Evolutionary conservation across 2,113 vertebrate genomes (phyloP).

Genomic region (Chrysemys picta): DNA sequence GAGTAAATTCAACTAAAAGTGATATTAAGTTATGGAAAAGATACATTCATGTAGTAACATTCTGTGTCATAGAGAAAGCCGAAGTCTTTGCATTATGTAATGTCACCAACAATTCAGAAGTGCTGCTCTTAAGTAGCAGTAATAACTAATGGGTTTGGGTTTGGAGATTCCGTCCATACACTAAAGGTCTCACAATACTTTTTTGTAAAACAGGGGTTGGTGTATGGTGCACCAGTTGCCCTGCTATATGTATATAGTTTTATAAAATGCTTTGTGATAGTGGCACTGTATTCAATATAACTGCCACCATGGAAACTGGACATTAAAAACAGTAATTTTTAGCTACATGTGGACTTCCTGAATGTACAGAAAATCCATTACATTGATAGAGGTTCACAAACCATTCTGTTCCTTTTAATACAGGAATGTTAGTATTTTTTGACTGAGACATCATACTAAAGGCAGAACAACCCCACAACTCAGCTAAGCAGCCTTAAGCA

Average conservation of each 20-base stretch:
- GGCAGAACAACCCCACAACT: not conserved
- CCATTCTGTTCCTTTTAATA: slow-evolving; percentile 16
- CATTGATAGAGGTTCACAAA: not conserved
- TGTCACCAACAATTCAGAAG: not conserved
- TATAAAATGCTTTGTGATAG: not conserved
- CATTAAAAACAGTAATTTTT: not conserved
- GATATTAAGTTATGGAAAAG: not conserved
- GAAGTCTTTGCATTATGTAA: not conserved
- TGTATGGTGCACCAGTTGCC: not conserved
- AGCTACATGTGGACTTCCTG: not conserved
- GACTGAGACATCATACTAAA: not conserved
- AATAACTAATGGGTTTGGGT: not conserved
- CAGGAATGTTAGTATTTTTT: not conserved
- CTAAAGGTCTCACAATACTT: not conserved
- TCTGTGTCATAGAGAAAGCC: not conserved
- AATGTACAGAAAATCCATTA: not conserved
- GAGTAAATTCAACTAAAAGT: slow-evolving; percentile 9
- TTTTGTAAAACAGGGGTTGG: not conserved
- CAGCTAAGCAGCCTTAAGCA: not conserved
- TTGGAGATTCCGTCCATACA: not conserved
- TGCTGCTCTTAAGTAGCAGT: not conserved
- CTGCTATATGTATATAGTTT: not conserved
- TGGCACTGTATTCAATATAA: not conserved
- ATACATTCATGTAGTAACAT: not conserved
- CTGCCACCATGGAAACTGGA: not conserved